A percentile compares a stretch with the other conserved stretches of the same genome.
Evolutionary conservation across 2,113 vertebrate species (phyloP).

Genomic region (Hymenochirus boettgeri): DNA sequence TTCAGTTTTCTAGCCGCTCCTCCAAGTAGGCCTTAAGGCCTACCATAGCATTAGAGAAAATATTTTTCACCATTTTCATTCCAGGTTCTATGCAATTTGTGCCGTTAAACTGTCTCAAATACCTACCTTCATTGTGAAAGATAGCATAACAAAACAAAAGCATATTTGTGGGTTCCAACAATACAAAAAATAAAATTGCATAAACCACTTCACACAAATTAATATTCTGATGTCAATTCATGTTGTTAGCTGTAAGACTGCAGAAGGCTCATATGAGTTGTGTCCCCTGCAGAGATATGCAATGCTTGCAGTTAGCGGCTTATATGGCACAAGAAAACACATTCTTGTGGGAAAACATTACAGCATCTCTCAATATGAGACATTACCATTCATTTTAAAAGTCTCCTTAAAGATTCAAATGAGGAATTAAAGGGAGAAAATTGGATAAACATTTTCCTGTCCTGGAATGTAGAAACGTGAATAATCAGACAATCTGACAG

Average conservation of each 20-base stretch:
- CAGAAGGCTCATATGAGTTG: not conserved
- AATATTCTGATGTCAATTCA: constrained; percentile 1
- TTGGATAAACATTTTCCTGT: constrained; percentile 56
- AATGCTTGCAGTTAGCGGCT: constrained; percentile 45
- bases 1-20: not conserved
- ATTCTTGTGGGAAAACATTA: constrained; percentile 58
- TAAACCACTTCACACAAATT: constrained; percentile 58
- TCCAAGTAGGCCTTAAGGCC: constrained; percentile 56
- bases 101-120: not conserved
- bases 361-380: constrained; percentile 75
- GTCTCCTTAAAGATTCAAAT: constrained; percentile 50
- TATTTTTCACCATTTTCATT: not conserved
- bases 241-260: not conserved
- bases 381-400: constrained; percentile 63
- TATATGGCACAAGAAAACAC: constrained; percentile 63
- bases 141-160: constrained; percentile 56
- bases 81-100: not conserved
- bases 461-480: constrained; percentile 68
- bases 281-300: constrained; percentile 12
- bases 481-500: constrained; percentile 51
- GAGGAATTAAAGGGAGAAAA: constrained; percentile 58
- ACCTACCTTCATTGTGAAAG: not conserved
- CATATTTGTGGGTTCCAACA: constrained; percentile 53
- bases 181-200: constrained; percentile 67
- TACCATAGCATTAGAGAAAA: constrained; percentile 55